phyloP scores from a whole-genome alignment of 2,797 vertebrate species.

The Halcyon chelicuti region DNA sequence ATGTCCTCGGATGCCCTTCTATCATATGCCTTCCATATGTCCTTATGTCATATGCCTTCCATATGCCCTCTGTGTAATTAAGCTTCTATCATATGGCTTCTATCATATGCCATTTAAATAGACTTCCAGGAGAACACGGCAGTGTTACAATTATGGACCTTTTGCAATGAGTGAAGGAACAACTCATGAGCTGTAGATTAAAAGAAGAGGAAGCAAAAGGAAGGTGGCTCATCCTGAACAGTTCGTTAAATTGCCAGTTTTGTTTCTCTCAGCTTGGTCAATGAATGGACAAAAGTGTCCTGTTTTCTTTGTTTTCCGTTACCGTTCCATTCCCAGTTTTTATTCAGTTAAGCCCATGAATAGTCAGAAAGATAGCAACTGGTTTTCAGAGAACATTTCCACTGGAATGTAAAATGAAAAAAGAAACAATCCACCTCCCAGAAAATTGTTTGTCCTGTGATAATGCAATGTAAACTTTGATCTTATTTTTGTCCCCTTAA shows the following conservation, averaged over 20 bases:
- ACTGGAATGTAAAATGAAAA: background rate
- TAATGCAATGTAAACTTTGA: background rate
- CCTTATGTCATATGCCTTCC: constrained; percentile 74
- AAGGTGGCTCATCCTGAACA: background rate
- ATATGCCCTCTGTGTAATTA: constrained; percentile 75
- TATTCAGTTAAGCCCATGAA: background rate
- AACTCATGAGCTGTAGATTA: background rate
- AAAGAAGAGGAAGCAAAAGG: background rate
- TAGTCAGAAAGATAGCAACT: background rate
- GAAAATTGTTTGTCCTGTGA: background rate
- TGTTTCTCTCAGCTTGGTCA: background rate
- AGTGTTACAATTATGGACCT: constrained; percentile 60
- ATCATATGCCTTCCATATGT: constrained; percentile 77
- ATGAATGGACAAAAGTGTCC: background rate
- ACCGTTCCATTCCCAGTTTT: background rate
- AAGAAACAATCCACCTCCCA: background rate
- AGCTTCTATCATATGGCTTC: constrained; percentile 73
- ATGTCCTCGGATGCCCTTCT: constrained; percentile 72
- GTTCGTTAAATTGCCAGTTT: background rate
- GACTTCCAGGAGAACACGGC: constrained; percentile 68
- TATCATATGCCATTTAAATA: constrained; percentile 71
- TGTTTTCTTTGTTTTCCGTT: background rate
- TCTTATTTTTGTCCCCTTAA: background rate
- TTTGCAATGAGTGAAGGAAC: constrained; percentile 13
- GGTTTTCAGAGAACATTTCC: background rate